Percentiles rank a stretch among this genome's conserved stretches.
Evolutionary conservation across 2,113 vertebrate species (phyloP).

Genomic region (Arothron firmamentum): DNA sequence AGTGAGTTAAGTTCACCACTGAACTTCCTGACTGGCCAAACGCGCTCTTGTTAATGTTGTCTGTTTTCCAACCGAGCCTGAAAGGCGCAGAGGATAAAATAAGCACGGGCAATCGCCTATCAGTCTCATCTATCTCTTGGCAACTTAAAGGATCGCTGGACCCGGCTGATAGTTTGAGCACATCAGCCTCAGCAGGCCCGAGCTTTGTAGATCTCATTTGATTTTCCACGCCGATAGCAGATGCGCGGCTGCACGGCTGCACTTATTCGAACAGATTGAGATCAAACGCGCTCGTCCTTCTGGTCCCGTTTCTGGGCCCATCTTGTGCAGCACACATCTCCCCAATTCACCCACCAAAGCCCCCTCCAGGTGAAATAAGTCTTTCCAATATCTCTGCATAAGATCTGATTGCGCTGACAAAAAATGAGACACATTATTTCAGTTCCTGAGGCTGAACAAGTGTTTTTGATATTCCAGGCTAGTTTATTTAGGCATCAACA

Average conservation of each 20-base stretch:
- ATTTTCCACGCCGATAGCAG: constrained; percentile 65
- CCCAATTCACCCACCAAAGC: constrained; percentile 24
- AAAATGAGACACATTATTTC: constrained; percentile 12
- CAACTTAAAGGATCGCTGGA: constrained; percentile 52
- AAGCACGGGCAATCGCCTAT: constrained; percentile 32
- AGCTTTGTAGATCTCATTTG: constrained; percentile 69
- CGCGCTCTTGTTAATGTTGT: constrained; percentile 6
- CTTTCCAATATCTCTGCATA: constrained; percentile 21
- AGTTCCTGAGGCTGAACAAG: constrained; percentile 3
- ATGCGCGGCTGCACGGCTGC: constrained; percentile 61
- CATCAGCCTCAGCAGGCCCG: constrained; percentile 32
- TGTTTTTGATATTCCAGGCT: background rate
- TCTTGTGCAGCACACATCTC: constrained; percentile 49
- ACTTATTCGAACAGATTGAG: constrained; percentile 63
- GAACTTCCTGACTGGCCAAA: constrained; percentile 25
- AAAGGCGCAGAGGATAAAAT: constrained; percentile 10
- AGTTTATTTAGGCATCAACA: constrained; percentile 20
- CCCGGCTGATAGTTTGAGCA: constrained; percentile 42
- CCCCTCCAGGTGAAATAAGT: constrained; percentile 31
- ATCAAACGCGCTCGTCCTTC: constrained; percentile 54
- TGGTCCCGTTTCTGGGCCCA: constrained; percentile 55
- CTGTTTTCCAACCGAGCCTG: background rate
- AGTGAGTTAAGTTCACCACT: constrained; percentile 23
- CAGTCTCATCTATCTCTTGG: constrained; percentile 40
- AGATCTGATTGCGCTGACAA: constrained; percentile 7